Conservation (phyloP, 2,113 vertebrate genomes). For the Sinocyclocheilus rhinocerous region DNA sequence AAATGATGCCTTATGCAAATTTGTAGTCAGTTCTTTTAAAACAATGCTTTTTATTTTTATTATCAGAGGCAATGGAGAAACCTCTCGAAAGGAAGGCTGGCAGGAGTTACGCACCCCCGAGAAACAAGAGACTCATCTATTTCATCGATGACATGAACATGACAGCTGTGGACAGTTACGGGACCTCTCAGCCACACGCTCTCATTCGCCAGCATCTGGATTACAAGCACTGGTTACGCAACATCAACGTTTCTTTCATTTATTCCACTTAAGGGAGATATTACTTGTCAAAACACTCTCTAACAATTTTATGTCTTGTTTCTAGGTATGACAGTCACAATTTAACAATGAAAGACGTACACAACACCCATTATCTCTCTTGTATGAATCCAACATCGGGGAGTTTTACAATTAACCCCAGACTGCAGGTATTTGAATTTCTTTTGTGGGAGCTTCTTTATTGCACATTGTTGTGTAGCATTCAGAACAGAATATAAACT, state of each 20-base stretch:
- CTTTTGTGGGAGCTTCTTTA: not conserved
- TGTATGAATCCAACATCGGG: conserved; percentile 84
- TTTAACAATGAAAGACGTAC: conserved; percentile 78
- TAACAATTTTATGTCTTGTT: not conserved
- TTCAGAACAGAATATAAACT: not conserved
- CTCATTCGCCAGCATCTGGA: conserved; percentile 79
- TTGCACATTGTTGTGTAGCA: not conserved
- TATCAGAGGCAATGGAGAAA: conserved; percentile 78
- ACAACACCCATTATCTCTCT: conserved; percentile 79
- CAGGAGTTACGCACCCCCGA: conserved; percentile 74
- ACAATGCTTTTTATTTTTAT: not conserved
- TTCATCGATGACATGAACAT: conserved; percentile 84
- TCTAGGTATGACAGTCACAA: conserved; percentile 82
- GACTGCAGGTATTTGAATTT: conserved; percentile 76
- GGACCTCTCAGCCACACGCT: conserved; percentile 76
- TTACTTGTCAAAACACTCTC: not conserved
- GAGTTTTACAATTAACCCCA: conserved; percentile 80
- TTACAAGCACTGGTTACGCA: conserved; percentile 78
- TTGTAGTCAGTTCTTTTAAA: not conserved
- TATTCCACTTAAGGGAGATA: not conserved
- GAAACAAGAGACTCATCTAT: conserved; percentile 78
- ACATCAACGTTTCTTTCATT: not conserved
- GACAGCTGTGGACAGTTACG: conserved; percentile 76
- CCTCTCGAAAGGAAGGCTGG: conserved; percentile 80
- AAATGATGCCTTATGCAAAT: not conserved